These are phyloP conservation scores for Glaucopsyche alexis DNA, from an alignment of 2,888 invertebrate species.

Conservation along the genomic window DNA sequence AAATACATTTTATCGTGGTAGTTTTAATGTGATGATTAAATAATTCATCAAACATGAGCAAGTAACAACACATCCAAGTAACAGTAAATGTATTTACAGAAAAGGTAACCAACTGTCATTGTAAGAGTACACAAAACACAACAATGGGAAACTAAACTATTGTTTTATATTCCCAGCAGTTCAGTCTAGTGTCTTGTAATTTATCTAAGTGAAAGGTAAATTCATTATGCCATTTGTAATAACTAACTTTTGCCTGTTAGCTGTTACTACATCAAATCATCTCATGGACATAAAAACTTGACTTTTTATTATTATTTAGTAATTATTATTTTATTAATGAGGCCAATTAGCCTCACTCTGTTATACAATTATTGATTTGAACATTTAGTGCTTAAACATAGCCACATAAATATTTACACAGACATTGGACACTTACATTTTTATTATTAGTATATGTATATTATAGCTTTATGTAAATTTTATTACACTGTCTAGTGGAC, in stretches of 20 bases:
- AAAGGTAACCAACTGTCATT: background rate
- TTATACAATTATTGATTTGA: no score
- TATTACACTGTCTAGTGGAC: no score
- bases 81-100: background rate
- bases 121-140: constrained; percentile 15
- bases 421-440: no score
- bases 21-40: background rate
- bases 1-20: no score
- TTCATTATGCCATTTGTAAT: background rate
- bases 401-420: no score
- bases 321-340: no score
- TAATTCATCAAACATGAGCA: background rate
- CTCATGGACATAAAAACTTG: no score
- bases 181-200: constrained; percentile 2
- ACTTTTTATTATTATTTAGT: no score
- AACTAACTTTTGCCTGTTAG: background rate
- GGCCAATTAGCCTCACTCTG: no score
- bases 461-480: no score
- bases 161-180: constrained; percentile 19
- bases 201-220: constrained; percentile 14
- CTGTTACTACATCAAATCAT: background rate
- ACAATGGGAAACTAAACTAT: constrained; percentile 20
- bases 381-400: no score
- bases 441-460: no score
- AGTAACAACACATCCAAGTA: background rate